Evolutionary conservation across 1,140 invertebrate genomes (phyloP), one percentile per base, ranked within the genome.

Genomic region (Trachymyrmex septentrionalis): DNA sequence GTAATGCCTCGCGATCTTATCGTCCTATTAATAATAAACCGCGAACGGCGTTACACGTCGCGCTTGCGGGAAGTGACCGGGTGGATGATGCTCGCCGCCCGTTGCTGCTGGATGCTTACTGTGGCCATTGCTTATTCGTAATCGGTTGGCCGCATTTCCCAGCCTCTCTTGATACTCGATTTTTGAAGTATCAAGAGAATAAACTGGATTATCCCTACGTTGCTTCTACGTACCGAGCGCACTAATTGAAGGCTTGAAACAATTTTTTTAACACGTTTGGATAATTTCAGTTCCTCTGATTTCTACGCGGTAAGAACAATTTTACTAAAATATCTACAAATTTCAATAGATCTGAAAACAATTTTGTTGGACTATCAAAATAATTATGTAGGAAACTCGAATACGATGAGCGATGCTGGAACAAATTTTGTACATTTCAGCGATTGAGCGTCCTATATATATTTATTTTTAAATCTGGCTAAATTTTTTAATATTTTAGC

Each of bases 21-120:
- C 90, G 87, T 90, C 87, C 88, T 84, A 92, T 93, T 93, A 92
- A 93, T 92, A 93, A 93, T 92, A 92, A 93, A 90, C 72, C 86
- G 77, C 89, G 88, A 88, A 86, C 76, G 87, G 84, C 87, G 87
- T 88, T 87, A 87, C 90, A 88, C 88, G 88, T 85, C 88, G 86
- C 61, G 76, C 38, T 86, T 87, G 86, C 64, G 48, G 38, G 57
- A 44, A 61, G 57, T 57, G 75, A 77, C 59, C 75, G 75, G 24
- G 16, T 27, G 57, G 24, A 81, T 57, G 24, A 81, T 57, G 66
- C 9, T 27, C 24, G 64, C 64, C 30, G 30, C 59, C 59, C 19
- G 66, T 2, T 72, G 30, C 53, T n/a, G 55, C 73, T 16, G 34
- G 57, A 44, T 53, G 44, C 76, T 67, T 27, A 50, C 63, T 21